A percentile compares a stretch with the other conserved stretches of the same genome.
phyloP scores from a whole-genome alignment of 2,113 vertebrate species.

The Sinocyclocheilus maitianheensis region DNA sequence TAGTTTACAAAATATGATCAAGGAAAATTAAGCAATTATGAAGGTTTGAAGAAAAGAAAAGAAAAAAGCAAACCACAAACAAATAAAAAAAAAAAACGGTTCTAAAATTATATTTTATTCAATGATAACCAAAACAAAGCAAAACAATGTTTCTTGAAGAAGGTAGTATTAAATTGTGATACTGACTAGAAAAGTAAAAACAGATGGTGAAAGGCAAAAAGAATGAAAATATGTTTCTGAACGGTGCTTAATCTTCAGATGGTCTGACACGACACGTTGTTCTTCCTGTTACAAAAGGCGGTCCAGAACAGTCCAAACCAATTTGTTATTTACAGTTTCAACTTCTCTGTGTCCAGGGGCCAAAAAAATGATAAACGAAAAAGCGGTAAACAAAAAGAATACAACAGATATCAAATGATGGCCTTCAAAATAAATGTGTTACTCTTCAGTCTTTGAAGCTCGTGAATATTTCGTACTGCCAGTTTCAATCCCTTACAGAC shows the following conservation, averaged over 20 bases:
- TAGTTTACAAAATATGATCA: slow-evolving; percentile 85
- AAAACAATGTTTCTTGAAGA: slow-evolving; percentile 71
- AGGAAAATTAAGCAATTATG: slow-evolving; percentile 80
- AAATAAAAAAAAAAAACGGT: slow-evolving; percentile 58
- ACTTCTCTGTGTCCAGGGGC: slow-evolving; percentile 46
- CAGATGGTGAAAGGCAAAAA: slow-evolving; percentile 67
- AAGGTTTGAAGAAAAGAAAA: slow-evolving; percentile 68
- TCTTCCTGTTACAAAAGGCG: slow-evolving; percentile 52
- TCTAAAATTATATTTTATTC: slow-evolving; percentile 35
- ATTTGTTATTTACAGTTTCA: slow-evolving; percentile 37
- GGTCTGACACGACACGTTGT: slow-evolving; percentile 35
- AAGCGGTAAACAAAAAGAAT: slow-evolving; percentile 34
- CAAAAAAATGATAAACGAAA: slow-evolving; percentile 41
- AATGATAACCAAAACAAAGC: slow-evolving; percentile 52
- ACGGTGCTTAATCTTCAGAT: slow-evolving; percentile 40
- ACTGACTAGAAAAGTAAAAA: slow-evolving; percentile 72
- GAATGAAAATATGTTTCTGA: slow-evolving; percentile 60
- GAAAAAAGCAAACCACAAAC: slow-evolving; percentile 69
- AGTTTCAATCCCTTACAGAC: slow-evolving; percentile 65
- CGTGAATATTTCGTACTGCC: slow-evolving; percentile 46
- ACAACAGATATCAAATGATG: slow-evolving; percentile 50
- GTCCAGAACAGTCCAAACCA: slow-evolving; percentile 52
- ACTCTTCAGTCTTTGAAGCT: slow-evolving; percentile 55
- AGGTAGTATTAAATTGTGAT: slow-evolving; percentile 75
- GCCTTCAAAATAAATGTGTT: slow-evolving; percentile 57